These are phyloP conservation scores for Sinocyclocheilus grahami DNA, from an alignment of 2,113 vertebrate species.

Conservation along the genomic window DNA sequence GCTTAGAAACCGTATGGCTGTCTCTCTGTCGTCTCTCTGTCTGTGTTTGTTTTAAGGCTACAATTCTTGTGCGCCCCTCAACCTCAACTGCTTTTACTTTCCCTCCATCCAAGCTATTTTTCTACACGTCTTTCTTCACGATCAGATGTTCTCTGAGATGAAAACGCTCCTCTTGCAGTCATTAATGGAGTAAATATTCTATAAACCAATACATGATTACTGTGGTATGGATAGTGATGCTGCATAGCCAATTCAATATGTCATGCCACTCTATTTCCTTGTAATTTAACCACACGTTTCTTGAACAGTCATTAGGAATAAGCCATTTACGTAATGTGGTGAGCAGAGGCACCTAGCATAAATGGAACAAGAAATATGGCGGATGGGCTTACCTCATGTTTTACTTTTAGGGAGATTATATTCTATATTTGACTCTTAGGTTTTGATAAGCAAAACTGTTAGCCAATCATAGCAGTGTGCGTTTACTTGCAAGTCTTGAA, in stretches of 20 bases:
- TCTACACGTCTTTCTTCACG: not conserved
- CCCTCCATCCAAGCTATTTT: constrained; percentile 17
- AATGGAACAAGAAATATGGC: constrained; percentile 35
- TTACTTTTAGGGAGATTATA: not conserved
- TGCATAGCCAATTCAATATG: not conserved
- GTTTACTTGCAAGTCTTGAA: too few relatives aligned
- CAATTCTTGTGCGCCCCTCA: not conserved
- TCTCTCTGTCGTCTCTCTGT: constrained; percentile 51
- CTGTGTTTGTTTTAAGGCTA: not conserved
- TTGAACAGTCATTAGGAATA: constrained; percentile 20
- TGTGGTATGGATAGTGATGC: not conserved
- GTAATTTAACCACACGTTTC: constrained; percentile 21
- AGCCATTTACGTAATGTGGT: constrained; percentile 29
- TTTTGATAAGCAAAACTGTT: too few relatives aligned
- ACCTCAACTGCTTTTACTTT: constrained; percentile 40
- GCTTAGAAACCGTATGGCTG: constrained; percentile 30
- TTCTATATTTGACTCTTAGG: constrained; percentile 15
- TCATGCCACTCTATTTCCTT: not conserved
- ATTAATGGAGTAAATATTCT: not conserved
- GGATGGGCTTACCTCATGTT: constrained; percentile 19
- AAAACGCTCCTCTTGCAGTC: constrained; percentile 34
- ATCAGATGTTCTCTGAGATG: not conserved
- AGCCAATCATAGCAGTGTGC: too few relatives aligned
- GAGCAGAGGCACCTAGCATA: constrained; percentile 27
- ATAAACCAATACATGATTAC: constrained; percentile 28